These are phyloP conservation scores for Dromaius novaehollandiae DNA, from an alignment of 2,113 vertebrate species.

Conservation along the genomic window DNA sequence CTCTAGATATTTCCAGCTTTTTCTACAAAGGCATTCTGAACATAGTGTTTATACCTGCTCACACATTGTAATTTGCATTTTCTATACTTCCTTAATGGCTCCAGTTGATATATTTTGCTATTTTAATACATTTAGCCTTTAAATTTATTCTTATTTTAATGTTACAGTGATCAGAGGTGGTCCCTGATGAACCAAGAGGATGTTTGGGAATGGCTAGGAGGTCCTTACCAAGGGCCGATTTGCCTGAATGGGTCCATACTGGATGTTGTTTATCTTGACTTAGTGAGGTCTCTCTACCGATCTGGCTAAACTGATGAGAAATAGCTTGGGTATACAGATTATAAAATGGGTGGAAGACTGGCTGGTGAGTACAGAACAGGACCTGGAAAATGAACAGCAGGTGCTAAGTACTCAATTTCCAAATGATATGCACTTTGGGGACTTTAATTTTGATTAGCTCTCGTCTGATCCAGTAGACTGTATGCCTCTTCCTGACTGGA, in stretches of 20 bases:
- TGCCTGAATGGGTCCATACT: background rate
- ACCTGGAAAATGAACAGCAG: background rate
- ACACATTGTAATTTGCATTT: background rate
- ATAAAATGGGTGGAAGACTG: background rate
- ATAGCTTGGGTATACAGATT: background rate
- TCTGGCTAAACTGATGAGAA: background rate
- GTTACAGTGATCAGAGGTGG: background rate
- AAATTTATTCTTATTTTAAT: background rate
- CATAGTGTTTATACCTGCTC: background rate
- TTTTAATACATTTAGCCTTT: background rate
- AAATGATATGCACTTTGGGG: background rate
- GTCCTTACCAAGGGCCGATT: background rate
- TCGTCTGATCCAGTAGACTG: background rate
- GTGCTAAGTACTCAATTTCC: background rate
- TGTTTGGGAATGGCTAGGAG: background rate
- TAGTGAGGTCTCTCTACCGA: background rate
- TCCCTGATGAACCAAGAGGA: background rate
- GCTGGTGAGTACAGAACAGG: background rate
- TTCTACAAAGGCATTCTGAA: background rate
- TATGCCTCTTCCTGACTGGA: background rate
- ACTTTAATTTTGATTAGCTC: background rate
- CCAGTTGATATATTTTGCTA: background rate
- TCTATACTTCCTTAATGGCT: background rate
- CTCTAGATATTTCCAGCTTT: background rate
- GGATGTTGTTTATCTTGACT: background rate